These are phyloP conservation scores for Acanthurus leucopareius DNA, from an alignment of 2,797 vertebrate species.

Conservation along the genomic window DNA sequence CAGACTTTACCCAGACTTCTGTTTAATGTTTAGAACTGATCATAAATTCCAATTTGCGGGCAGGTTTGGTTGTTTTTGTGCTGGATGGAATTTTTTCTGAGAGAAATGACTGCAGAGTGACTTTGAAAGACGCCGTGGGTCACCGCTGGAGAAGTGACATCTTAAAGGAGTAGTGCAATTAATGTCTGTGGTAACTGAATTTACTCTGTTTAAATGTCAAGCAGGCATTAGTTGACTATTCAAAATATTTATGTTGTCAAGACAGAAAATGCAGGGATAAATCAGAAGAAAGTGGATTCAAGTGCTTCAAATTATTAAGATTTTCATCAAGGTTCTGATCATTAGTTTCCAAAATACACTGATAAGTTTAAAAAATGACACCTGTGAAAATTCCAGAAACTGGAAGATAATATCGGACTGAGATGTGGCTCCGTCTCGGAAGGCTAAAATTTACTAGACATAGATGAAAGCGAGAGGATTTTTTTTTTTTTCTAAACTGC, in stretches of 20 bases:
- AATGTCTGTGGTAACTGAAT: neutral
- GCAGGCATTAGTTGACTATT: no score
- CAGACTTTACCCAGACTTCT: neutral
- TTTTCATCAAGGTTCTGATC: no score
- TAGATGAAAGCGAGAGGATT: slow-evolving; percentile 4
- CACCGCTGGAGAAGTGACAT: neutral
- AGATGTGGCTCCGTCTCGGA: neutral
- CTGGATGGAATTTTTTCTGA: neutral
- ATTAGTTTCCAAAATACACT: no score
- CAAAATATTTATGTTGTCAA: no score
- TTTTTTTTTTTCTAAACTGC: slow-evolving; percentile 6
- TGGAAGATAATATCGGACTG: slow-evolving; percentile 4
- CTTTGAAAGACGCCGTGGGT: neutral
- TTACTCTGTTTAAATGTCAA: neutral
- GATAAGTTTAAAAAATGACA: no score
- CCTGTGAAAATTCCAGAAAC: no score
- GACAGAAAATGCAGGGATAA: no score
- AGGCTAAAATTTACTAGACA: slow-evolving; percentile 1
- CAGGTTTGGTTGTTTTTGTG: neutral
- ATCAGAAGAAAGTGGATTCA: no score
- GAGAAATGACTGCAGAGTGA: neutral
- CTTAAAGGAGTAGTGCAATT: neutral
- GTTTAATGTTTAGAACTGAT: neutral
- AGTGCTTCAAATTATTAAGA: no score
- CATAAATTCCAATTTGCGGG: neutral